These are phyloP conservation scores for Yponomeuta sedellus DNA, from an alignment of 2,888 invertebrate genomes.

Conservation along the genomic window DNA sequence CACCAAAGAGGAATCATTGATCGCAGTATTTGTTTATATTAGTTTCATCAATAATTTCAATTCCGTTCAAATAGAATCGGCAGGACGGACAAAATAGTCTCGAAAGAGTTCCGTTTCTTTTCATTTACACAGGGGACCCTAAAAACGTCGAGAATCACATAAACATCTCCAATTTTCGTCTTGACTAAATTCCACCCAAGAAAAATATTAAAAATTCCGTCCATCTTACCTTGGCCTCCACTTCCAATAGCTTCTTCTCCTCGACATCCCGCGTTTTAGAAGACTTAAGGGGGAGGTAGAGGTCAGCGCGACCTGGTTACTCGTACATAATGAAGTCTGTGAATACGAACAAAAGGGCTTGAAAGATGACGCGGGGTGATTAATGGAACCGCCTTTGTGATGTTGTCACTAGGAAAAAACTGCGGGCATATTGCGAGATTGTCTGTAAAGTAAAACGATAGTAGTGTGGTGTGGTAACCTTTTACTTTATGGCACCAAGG, in stretches of 20 bases:
- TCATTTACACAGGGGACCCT: too few relatives aligned
- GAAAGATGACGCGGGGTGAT: slow-evolving; percentile 49
- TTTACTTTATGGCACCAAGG: too few relatives aligned
- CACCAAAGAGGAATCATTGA: too few relatives aligned
- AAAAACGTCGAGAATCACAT: too few relatives aligned
- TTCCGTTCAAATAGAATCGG: too few relatives aligned
- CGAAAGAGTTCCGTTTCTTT: too few relatives aligned
- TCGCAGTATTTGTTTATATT: too few relatives aligned
- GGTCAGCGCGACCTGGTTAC: slow-evolving; percentile 28
- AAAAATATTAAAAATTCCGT: slow-evolving; percentile 23
- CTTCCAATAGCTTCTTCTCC: slow-evolving; percentile 4
- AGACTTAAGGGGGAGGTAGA: slow-evolving; percentile 15
- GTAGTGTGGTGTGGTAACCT: too few relatives aligned
- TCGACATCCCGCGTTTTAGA: background rate
- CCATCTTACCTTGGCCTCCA: slow-evolving; percentile 18
- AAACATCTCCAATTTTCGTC: background rate
- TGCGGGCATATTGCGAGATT: slow-evolving; percentile 31
- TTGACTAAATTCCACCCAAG: slow-evolving; percentile 14
- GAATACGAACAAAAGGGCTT: slow-evolving; percentile 40
- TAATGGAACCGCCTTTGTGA: slow-evolving; percentile 48
- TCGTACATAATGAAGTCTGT: slow-evolving; percentile 41
- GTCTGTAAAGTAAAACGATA: too few relatives aligned
- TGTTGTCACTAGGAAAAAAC: slow-evolving; percentile 32
- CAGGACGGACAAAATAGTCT: too few relatives aligned
- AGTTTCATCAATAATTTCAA: too few relatives aligned